These are phyloP conservation scores for Hexactinellida sp. DNA, from an alignment of 37 sponge, comb jelly and placozoan species.

Conservation along the genomic window DNA sequence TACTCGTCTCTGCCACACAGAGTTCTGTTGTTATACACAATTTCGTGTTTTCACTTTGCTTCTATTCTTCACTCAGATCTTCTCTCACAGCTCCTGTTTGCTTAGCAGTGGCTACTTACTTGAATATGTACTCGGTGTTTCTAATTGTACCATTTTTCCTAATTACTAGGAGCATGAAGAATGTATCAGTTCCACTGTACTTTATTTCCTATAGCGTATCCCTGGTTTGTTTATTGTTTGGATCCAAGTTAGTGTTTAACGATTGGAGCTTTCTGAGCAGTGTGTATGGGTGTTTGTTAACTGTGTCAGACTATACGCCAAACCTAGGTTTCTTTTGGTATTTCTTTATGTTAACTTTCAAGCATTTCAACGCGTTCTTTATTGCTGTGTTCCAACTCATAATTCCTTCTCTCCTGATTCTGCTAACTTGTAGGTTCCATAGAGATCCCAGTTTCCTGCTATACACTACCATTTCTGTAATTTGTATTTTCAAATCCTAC, in stretches of 20 bases:
- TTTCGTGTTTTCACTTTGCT: neutral
- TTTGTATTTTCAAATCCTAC: conserved; percentile 90
- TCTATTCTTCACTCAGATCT: conserved; percentile 17
- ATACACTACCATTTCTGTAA: conserved; percentile 46
- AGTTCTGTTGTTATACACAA: neutral
- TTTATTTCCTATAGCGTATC: neutral
- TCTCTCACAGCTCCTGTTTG: conserved; percentile 44
- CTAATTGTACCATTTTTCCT: conserved; percentile 61
- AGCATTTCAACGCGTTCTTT: conserved; percentile 85
- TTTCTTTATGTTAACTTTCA: conserved; percentile 92
- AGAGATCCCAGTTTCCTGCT: conserved; percentile 44
- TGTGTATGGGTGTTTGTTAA: conserved; percentile 22
- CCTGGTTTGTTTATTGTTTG: neutral
- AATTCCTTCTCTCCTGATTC: conserved; percentile 56
- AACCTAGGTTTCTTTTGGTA: conserved; percentile 97
- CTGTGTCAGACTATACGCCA: conserved; percentile 78
- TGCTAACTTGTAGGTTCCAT: conserved; percentile 60
- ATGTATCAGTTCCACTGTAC: neutral
- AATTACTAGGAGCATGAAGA: neutral
- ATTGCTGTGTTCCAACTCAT: conserved; percentile 91
- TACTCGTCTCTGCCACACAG: neutral
- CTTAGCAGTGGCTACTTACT: conserved; percentile 51
- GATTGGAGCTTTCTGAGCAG: conserved; percentile 9
- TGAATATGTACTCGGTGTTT: conserved; percentile 73
- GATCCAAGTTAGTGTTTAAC: neutral